Evolutionary conservation across 1,140 invertebrate species (phyloP).

Genomic region (Notospermus geniculatus): DNA sequence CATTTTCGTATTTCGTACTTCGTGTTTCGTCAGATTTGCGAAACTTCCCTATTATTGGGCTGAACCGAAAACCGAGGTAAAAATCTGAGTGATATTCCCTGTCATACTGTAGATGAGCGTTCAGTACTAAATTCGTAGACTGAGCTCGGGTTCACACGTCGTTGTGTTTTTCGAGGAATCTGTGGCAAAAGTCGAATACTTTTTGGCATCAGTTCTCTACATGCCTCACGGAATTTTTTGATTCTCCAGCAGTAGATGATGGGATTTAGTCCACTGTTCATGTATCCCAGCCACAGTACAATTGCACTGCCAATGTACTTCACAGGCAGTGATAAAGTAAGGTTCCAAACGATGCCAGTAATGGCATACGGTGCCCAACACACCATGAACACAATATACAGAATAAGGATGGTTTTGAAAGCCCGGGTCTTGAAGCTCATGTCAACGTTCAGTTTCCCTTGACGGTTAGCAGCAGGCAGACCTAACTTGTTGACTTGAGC

Average conservation of each 20-base stretch:
- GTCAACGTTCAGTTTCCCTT: conserved; percentile 20
- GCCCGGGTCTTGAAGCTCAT: conserved; percentile 28
- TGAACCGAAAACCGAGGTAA: no score
- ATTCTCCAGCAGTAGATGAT: conserved; percentile 26
- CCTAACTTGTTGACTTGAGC: conserved; percentile 19
- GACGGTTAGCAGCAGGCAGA: conserved; percentile 14
- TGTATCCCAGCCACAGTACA: conserved; percentile 24
- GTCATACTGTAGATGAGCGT: no score
- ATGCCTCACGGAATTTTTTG: conserved; percentile 23
- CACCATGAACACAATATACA: conserved; percentile 21
- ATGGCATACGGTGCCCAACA: conserved; percentile 26
- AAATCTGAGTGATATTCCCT: no score
- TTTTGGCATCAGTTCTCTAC: conserved; percentile 15
- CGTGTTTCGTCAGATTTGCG: no score
- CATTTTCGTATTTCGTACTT: no score
- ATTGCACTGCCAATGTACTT: conserved; percentile 7
- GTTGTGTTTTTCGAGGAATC: conserved; percentile 2
- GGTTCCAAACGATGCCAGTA: conserved; percentile 10
- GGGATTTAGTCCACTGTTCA: conserved; percentile 27
- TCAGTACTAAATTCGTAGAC: conserved; percentile 10
- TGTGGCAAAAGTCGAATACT: not conserved
- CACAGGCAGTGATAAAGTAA: not conserved
- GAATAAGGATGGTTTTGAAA: conserved; percentile 29
- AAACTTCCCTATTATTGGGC: no score
- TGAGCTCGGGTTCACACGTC: conserved; percentile 19